These are phyloP conservation scores for Hipposideros larvatus DNA, from an alignment of 2,797 vertebrate species.

Conservation along the genomic window DNA sequence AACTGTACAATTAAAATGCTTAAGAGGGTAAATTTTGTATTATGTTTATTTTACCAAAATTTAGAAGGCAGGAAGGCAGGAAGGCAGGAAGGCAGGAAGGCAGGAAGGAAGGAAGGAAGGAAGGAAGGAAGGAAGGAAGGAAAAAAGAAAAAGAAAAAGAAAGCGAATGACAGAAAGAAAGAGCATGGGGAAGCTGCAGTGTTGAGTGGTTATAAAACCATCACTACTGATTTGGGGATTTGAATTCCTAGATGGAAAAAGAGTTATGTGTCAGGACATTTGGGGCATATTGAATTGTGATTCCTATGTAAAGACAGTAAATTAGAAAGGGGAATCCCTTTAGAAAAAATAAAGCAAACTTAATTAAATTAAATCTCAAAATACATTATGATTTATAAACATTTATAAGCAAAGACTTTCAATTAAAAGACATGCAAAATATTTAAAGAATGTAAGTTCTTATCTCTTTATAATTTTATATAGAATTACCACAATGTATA, in stretches of 20 bases:
- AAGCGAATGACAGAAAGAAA: too few species aligned
- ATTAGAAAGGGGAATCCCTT: not conserved
- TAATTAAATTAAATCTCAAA: not conserved
- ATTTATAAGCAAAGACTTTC: not conserved
- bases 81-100: too few species aligned
- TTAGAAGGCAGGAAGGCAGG: too few species aligned
- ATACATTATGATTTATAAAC: not conserved
- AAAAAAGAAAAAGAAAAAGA: too few species aligned
- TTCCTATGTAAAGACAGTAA: not conserved
- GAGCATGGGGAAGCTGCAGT: not conserved
- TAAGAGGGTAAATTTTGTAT: not conserved
- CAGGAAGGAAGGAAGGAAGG: too few species aligned
- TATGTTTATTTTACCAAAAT: too few species aligned
- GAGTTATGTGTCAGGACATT: not conserved
- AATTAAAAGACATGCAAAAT: not conserved
- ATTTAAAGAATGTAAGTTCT: not conserved
- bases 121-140: not conserved
- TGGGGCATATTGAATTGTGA: not conserved
- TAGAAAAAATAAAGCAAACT: not conserved
- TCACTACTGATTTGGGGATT: not conserved
- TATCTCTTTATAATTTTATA: not conserved
- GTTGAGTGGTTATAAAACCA: not conserved
- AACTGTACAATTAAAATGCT: not conserved
- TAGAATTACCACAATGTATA: not conserved
- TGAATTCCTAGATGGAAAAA: not conserved